Conservation (phyloP, 2,888 invertebrate genomes). For the Parnassius orleans region DNA sequence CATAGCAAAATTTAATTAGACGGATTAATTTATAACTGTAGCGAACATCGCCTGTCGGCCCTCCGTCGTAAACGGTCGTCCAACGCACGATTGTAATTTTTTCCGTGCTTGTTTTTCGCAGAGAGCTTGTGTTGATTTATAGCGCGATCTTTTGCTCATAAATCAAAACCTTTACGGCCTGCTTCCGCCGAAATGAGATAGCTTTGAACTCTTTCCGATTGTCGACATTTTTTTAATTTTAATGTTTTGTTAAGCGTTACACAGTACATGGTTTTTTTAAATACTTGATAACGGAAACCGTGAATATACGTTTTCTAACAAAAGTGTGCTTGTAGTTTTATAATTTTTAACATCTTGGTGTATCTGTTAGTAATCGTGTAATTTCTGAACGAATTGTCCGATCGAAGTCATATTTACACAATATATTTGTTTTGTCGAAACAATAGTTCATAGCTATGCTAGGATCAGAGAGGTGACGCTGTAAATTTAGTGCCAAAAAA, state of each 20-base stretch:
- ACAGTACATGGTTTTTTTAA: too few species aligned
- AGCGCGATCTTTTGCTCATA: slow-evolving; percentile 70
- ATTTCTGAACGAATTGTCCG: too few species aligned
- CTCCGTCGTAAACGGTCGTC: slow-evolving; percentile 49
- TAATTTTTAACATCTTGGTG: too few species aligned
- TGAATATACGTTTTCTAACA: too few species aligned
- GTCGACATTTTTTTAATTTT: slow-evolving; percentile 15
- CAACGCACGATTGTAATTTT: slow-evolving; percentile 44
- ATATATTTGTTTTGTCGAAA: too few species aligned
- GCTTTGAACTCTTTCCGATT: slow-evolving; percentile 23
- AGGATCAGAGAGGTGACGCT: too few species aligned
- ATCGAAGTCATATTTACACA: too few species aligned
- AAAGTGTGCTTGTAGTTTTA: too few species aligned
- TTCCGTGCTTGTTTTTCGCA: slow-evolving; percentile 19
- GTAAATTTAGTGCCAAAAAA: too few species aligned
- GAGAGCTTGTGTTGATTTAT: slow-evolving; percentile 58
- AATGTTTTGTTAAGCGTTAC: background rate
- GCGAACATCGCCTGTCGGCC: slow-evolving; percentile 36
- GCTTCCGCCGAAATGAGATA: slow-evolving; percentile 25
- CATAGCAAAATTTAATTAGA: slow-evolving; percentile 49
- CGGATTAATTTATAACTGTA: slow-evolving; percentile 53
- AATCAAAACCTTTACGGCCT: slow-evolving; percentile 50
- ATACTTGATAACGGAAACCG: too few species aligned
- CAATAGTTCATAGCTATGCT: too few species aligned
- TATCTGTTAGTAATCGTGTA: too few species aligned